Percentiles rank a stretch among this genome's conserved stretches.
Evolutionary conservation across 1,140 invertebrate genomes (phyloP).

Genomic region (Anthonomus grandis): DNA sequence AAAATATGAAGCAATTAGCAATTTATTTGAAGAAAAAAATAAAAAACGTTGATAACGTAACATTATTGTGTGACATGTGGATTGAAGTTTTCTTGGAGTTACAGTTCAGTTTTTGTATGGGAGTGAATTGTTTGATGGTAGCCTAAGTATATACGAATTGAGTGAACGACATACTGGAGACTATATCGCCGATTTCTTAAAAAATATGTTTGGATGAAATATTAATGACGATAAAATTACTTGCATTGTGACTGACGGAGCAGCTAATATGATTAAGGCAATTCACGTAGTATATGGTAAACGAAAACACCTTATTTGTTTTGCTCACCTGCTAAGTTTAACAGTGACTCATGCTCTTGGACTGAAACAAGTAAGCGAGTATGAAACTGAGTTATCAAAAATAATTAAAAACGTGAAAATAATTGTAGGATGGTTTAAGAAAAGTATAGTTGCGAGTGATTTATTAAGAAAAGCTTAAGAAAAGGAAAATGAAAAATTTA

Average conservation of each 20-base stretch:
- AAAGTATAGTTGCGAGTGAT: slow-evolving; percentile 1
- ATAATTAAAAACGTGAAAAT: not conserved
- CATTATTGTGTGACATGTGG: not conserved
- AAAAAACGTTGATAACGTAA: not conserved
- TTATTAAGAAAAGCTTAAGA: not conserved
- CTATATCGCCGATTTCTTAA: not conserved
- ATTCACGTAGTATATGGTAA: not conserved
- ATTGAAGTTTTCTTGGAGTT: not conserved
- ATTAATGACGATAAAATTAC: not conserved
- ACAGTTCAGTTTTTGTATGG: not conserved
- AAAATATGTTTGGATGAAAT: not conserved
- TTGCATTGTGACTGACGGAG: too few relatives aligned
- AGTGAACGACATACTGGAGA: slow-evolving; percentile 4
- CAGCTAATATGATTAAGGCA: too few relatives aligned
- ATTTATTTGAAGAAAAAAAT: not conserved
- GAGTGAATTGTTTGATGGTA: slow-evolving; percentile 1
- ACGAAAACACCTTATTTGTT: not conserved
- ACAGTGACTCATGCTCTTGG: not conserved
- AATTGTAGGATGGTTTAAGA: slow-evolving; percentile 1
- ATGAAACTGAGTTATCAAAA: slow-evolving; percentile 2
- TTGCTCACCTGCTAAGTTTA: not conserved
- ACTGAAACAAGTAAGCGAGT: too few relatives aligned
- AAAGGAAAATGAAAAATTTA: too few relatives aligned
- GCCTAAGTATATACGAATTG: slow-evolving; percentile 1
- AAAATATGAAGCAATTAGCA: not conserved